phyloP scores from a whole-genome alignment of 2,888 invertebrate genomes.

The Entomobrya proxima region DNA sequence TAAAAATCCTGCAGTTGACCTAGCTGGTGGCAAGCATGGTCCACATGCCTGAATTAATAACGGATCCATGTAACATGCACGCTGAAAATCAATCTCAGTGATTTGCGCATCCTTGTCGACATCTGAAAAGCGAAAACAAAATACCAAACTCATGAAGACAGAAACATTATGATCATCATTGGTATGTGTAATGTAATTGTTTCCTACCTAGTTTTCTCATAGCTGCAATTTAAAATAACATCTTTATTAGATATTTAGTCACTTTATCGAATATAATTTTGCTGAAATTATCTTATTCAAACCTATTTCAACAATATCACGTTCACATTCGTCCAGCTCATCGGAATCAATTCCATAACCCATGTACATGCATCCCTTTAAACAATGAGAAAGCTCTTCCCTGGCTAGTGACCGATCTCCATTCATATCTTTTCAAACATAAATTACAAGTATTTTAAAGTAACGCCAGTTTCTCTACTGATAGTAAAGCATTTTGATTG shows the following conservation, averaged over 20 bases:
- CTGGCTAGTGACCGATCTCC: conserved; percentile 72
- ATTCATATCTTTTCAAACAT: conserved; percentile 61
- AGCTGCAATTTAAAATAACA: conserved; percentile 27
- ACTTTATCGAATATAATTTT: background rate
- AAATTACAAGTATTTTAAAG: background rate
- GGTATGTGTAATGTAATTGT: too few relatives aligned
- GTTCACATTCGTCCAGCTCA: conserved; percentile 72
- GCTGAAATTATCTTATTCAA: conserved; percentile 31
- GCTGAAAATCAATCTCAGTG: conserved; percentile 68
- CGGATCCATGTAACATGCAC: conserved; percentile 66
- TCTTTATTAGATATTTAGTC: background rate
- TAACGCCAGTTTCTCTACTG: too few relatives aligned
- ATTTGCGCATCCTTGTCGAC: conserved; percentile 72
- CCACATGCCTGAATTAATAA: conserved; percentile 69
- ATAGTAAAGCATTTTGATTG: too few relatives aligned
- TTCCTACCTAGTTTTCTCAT: conserved; percentile 53
- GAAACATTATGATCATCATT: too few relatives aligned
- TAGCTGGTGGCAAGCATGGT: conserved; percentile 68
- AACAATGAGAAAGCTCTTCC: conserved; percentile 72
- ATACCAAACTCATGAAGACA: background rate
- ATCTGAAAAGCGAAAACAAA: conserved; percentile 35
- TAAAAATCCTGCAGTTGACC: conserved; percentile 69
- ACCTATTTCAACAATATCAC: conserved; percentile 73
- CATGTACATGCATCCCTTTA: conserved; percentile 72
- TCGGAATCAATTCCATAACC: conserved; percentile 73